Percentiles rank a stretch among this genome's conserved stretches.
Conservation (phyloP, 2,888 invertebrate genomes). For the Melanargia galathea region DNA sequence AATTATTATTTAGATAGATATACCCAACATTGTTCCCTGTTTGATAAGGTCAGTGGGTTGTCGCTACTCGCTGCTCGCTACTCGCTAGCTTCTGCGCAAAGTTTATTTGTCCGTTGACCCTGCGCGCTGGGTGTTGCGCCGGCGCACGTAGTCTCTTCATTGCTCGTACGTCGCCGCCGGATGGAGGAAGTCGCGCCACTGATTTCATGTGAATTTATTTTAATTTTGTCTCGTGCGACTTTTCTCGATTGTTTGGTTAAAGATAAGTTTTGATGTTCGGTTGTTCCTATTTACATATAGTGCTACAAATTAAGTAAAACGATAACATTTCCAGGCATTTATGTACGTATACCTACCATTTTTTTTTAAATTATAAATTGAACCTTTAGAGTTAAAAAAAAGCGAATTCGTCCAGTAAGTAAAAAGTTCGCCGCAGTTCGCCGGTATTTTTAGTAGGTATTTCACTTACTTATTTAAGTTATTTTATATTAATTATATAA, state of each 20-base stretch:
- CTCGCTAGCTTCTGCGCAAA: slow-evolving; percentile 55
- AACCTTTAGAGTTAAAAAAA: neutral
- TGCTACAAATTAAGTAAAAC: too few relatives aligned
- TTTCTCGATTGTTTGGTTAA: slow-evolving; percentile 5
- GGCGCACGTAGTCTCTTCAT: slow-evolving; percentile 46
- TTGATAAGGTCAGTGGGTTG: slow-evolving; percentile 69
- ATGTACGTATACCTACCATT: slow-evolving; percentile 8
- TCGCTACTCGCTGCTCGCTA: slow-evolving; percentile 37
- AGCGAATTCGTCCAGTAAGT: too few relatives aligned
- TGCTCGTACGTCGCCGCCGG: slow-evolving; percentile 34
- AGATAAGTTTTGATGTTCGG: neutral
- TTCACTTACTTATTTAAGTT: neutral
- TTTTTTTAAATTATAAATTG: neutral
- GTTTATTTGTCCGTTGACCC: slow-evolving; percentile 73
- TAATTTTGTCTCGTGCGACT: slow-evolving; percentile 14
- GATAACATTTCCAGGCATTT: neutral
- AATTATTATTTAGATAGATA: too few relatives aligned
- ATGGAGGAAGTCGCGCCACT: slow-evolving; percentile 26
- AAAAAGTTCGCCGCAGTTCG: neutral
- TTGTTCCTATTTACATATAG: neutral
- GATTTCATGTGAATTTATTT: slow-evolving; percentile 19
- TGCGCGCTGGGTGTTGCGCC: slow-evolving; percentile 52
- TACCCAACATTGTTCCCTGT: too few relatives aligned
- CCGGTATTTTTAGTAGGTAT: neutral
- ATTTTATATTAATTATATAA: too few relatives aligned